These are phyloP conservation scores for Ochropleura leucogaster DNA, from an alignment of 2,888 invertebrate genomes.

Conservation along the genomic window DNA sequence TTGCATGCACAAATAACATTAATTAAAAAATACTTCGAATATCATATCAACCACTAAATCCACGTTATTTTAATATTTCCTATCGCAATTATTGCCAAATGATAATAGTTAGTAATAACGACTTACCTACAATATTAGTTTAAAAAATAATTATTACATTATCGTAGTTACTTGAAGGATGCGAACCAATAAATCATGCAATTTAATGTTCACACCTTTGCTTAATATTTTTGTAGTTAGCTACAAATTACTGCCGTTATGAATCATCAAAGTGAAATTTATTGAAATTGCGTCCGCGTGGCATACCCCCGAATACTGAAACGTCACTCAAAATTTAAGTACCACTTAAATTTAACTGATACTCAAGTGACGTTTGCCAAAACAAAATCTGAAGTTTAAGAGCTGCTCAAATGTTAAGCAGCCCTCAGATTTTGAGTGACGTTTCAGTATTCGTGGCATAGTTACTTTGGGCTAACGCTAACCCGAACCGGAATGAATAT, in stretches of 20 bases:
- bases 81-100: slow-evolving; percentile 13
- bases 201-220: slow-evolving; percentile 30
- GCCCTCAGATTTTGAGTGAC: no score
- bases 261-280: slow-evolving; percentile 3
- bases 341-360: no score
- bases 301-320: no score
- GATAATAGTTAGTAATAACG: background rate
- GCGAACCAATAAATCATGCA: slow-evolving; percentile 20
- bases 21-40: slow-evolving; percentile 13
- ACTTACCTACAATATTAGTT: slow-evolving; percentile 8
- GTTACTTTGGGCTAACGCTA: no score
- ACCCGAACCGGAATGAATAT: no score
- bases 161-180: slow-evolving; percentile 35
- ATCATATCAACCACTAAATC: slow-evolving; percentile 28
- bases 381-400: no score
- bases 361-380: no score
- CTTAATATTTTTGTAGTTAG: slow-evolving; percentile 31
- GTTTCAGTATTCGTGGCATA: no score
- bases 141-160: slow-evolving; percentile 39
- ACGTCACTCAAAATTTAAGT: no score
- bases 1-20: slow-evolving; percentile 23
- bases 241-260: slow-evolving; percentile 25
- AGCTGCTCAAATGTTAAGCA: no score
- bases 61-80: slow-evolving; percentile 44
- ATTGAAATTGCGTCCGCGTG: background rate